Conservation (phyloP, 1,140 invertebrate species). For the Drosophila rufa region DNA sequence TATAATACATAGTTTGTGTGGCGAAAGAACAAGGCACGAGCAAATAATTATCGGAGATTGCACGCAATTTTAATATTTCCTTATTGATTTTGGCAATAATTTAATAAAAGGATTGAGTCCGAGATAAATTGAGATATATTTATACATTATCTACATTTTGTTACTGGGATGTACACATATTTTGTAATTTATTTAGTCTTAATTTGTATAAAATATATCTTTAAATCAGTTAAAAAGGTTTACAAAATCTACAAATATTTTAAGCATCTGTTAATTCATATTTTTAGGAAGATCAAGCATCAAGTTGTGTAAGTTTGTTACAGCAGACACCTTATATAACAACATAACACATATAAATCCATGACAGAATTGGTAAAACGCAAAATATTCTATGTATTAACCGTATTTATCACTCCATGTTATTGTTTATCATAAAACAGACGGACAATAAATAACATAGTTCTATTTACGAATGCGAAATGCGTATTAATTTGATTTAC, state of each 20-base stretch:
- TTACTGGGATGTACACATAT: too few species aligned
- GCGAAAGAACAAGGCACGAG: slow-evolving; percentile 12
- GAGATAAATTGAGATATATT: too few species aligned
- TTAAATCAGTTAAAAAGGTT: too few species aligned
- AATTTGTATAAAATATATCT: too few species aligned
- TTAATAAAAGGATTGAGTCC: background rate
- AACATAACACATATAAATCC: background rate
- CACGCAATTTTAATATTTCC: slow-evolving; percentile 5
- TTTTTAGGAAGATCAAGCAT: too few species aligned
- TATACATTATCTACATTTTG: too few species aligned
- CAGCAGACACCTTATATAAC: background rate
- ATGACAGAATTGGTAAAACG: too few species aligned
- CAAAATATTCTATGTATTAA: too few species aligned
- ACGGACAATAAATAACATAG: background rate
- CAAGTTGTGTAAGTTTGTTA: too few species aligned
- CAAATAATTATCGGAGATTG: background rate
- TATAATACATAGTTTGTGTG: slow-evolving; percentile 2
- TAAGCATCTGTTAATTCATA: too few species aligned
- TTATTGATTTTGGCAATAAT: background rate
- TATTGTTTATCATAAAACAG: background rate
- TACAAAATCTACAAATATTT: too few species aligned
- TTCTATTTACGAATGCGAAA: background rate
- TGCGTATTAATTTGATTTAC: background rate
- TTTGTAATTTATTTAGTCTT: too few species aligned
- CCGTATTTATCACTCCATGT: background rate